Evolutionary conservation across 1,140 invertebrate species (phyloP).

Genomic region (Brachionus plicatilis): DNA sequence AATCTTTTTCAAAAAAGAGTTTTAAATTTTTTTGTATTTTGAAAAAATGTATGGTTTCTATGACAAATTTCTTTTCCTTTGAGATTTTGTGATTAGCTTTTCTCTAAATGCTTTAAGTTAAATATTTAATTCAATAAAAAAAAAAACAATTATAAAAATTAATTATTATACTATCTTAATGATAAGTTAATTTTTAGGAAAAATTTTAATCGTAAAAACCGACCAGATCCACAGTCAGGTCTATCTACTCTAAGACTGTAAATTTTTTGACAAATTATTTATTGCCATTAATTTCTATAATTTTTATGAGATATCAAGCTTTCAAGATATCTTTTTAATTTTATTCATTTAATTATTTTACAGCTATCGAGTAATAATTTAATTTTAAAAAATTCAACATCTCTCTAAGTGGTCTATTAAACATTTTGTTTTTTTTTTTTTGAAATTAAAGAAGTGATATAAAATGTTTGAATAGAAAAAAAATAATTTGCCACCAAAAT

Average conservation of each 20-base stretch:
- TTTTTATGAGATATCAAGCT: not conserved
- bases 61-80: not conserved
- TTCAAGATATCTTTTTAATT: not conserved
- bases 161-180: not conserved
- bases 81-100: not conserved
- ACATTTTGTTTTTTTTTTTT: not conserved
- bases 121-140: not conserved
- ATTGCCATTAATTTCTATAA: not conserved
- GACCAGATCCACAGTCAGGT: not conserved
- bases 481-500: too few relatives aligned
- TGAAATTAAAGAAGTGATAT: too few relatives aligned
- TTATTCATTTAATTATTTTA: not conserved
- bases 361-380: not conserved
- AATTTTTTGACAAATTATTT: not conserved
- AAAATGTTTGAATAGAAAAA: too few relatives aligned
- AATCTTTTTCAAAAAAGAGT: not conserved
- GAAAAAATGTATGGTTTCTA: not conserved
- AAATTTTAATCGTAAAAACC: not conserved
- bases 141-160: not conserved
- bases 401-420: not conserved
- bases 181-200: not conserved
- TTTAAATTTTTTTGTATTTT: not conserved
- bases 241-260: not conserved
- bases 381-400: not conserved
- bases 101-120: not conserved